Base-by-base conservation (phyloP, 1,140 invertebrate species). In the Zaprionus davidi region DNA sequence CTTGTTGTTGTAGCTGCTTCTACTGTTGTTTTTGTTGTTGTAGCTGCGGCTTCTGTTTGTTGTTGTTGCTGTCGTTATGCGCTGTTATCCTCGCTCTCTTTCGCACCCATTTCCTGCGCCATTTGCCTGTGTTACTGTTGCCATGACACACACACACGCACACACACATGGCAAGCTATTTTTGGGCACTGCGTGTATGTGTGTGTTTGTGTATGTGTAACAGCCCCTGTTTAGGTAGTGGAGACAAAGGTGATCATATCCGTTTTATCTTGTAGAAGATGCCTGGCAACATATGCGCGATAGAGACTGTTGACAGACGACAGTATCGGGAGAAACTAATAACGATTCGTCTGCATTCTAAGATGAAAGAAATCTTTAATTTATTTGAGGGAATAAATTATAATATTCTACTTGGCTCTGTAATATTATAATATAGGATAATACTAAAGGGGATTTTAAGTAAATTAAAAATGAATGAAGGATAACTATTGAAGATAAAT, bases 51-150 rank as follows among this genome's bases (percentile, higher is more conserved):
- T 22, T 9, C 31, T 34, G 31, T 34, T 34, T 34, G 31, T 31
- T 59, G 31, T 51, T 69, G 49, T 49, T 56, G 13, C 26, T 49
- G 72, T 75, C 74, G 77, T 81, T 87, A 86, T 82, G 78, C 55
- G 59, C 57, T 76, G 56, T 83, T 73, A 63, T 70, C 17, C 58
- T 78, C 77, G 24, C 79, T 80, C 60, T 15, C 53, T 49, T 55
- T 68, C 60, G 11, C 73, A 57, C 58, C 17, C 26, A 22, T 46
- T 69, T 55, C 17, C 26, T 36, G 22, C 5, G 38, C 36, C 26
- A 49, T 69, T 69, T 20, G 15, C 31, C 51, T 63, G 49, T 34
- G 49, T 34, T 57, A n/a, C 26, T 65, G 34, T 76, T 55, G 28
- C 51, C 44, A 12, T 36, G 59, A 46, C 53, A 46, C 38, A 63